phyloP scores from a whole-genome alignment of 2,888 invertebrate genomes.

The Agrotis ipsilon region DNA sequence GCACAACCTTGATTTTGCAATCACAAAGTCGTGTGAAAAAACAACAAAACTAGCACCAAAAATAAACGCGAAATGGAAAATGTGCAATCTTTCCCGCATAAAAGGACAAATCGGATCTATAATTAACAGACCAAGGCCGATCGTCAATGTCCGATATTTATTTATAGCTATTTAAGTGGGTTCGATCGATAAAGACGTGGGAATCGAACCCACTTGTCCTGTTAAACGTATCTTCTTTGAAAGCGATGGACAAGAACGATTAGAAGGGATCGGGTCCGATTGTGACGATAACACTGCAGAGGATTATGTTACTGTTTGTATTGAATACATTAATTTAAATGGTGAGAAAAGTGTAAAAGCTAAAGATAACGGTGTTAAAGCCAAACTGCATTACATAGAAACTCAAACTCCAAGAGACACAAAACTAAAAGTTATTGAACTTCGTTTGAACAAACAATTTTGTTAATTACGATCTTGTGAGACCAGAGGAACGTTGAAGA shows the following conservation, averaged over 20 bases:
- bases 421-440: slow-evolving; percentile 17
- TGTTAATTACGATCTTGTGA: slow-evolving; percentile 16
- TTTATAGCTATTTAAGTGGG: slow-evolving; percentile 65
- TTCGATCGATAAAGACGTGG: slow-evolving; percentile 68
- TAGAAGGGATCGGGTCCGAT: slow-evolving; percentile 56
- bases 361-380: neutral
- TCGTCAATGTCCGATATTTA: slow-evolving; percentile 53
- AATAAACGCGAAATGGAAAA: slow-evolving; percentile 32
- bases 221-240: slow-evolving; percentile 47
- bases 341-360: slow-evolving; percentile 20
- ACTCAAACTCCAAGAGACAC: neutral
- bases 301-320: slow-evolving; percentile 21
- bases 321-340: slow-evolving; percentile 43
- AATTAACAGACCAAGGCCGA: slow-evolving; percentile 59
- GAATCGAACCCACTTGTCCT: slow-evolving; percentile 66
- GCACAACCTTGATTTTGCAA: too few relatives aligned
- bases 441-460: slow-evolving; percentile 2
- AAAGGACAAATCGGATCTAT: slow-evolving; percentile 49
- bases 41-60: slow-evolving; percentile 8
- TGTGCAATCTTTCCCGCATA: slow-evolving; percentile 34
- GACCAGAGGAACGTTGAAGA: neutral
- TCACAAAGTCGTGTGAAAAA: neutral
- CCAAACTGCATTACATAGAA: slow-evolving; percentile 6
- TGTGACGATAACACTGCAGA: slow-evolving; percentile 40
- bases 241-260: slow-evolving; percentile 59